Evolutionary conservation across 2,888 invertebrate genomes (phyloP).

Genomic region (Eurytoma adleriae): DNA sequence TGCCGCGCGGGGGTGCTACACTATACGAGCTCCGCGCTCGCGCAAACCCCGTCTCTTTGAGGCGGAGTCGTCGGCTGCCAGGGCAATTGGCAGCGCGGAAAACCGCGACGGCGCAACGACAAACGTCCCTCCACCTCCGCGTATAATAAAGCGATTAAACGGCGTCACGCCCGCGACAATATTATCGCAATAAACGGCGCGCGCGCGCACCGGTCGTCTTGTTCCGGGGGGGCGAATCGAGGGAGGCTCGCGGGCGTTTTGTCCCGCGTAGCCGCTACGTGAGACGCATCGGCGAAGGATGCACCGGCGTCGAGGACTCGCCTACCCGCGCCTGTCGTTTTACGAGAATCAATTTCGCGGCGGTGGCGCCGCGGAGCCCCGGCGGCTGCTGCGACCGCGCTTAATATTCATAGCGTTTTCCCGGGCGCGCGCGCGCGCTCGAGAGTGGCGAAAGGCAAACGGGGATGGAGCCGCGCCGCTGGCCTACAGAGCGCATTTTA

Average conservation of each 20-base stretch:
- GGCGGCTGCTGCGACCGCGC: slow-evolving; percentile 38
- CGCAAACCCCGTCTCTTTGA: neutral
- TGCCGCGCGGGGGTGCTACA: neutral
- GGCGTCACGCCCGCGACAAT: slow-evolving; percentile 1
- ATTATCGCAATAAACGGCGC: slow-evolving; percentile 38
- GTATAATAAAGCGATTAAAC: slow-evolving; percentile 33
- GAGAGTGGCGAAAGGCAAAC: slow-evolving; percentile 49
- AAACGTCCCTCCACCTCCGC: neutral
- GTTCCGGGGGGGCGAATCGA: too few species aligned
- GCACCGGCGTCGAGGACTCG: neutral
- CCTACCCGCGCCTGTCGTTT: slow-evolving; percentile 48
- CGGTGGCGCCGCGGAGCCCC: slow-evolving; percentile 21
- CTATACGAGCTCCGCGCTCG: neutral
- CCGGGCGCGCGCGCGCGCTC: slow-evolving; percentile 43
- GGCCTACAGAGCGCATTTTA: slow-evolving; percentile 65
- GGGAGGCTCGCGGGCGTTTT: slow-evolving; percentile 3
- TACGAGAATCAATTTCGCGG: slow-evolving; percentile 62
- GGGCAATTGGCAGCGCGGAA: slow-evolving; percentile 12
- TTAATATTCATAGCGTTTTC: slow-evolving; percentile 70
- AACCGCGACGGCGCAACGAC: neutral
- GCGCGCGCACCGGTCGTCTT: neutral
- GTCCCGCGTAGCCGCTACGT: slow-evolving; percentile 17
- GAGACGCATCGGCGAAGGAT: slow-evolving; percentile 14
- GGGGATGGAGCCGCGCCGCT: slow-evolving; percentile 39
- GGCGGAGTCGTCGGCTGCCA: slow-evolving; percentile 5